Evolutionary conservation across 2,888 invertebrate genomes (phyloP).

Genomic region (Lepetodrilus schrolli): DNA sequence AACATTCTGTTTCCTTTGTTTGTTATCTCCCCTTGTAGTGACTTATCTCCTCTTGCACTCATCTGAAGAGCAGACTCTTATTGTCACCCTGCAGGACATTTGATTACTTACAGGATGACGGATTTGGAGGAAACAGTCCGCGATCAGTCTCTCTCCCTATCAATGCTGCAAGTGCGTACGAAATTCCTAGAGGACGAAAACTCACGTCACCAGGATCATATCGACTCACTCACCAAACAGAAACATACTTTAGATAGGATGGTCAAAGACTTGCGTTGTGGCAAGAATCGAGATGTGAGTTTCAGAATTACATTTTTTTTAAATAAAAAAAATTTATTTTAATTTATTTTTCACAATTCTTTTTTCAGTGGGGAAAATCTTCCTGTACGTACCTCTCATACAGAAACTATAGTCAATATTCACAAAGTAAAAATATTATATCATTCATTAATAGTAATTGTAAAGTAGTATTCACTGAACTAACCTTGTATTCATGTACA

Average conservation of each 20-base stretch:
- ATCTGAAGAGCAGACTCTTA: neutral
- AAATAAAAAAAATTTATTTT: too few relatives aligned
- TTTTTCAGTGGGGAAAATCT: too few relatives aligned
- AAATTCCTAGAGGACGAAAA: slow-evolving; percentile 72
- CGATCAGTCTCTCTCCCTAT: slow-evolving; percentile 64
- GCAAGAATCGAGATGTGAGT: slow-evolving; percentile 62
- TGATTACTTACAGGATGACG: slow-evolving; percentile 66
- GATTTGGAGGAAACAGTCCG: slow-evolving; percentile 67
- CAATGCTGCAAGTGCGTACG: slow-evolving; percentile 65
- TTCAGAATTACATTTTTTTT: too few relatives aligned
- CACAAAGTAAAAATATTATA: too few relatives aligned
- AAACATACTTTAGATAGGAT: slow-evolving; percentile 67
- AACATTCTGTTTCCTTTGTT: too few relatives aligned
- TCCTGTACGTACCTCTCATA: too few relatives aligned
- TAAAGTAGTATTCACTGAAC: too few relatives aligned
- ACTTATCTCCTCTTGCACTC: neutral
- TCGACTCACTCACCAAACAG: slow-evolving; percentile 65
- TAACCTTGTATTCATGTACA: too few relatives aligned
- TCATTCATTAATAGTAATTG: too few relatives aligned
- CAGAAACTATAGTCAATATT: too few relatives aligned
- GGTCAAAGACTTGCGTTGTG: slow-evolving; percentile 63
- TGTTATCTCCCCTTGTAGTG: too few relatives aligned
- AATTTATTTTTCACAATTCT: too few relatives aligned
- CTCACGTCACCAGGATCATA: slow-evolving; percentile 63
- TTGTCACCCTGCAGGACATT: slow-evolving; percentile 49